Conservation (phyloP, 2,888 invertebrate species). For the Dasypogon diadema region DNA sequence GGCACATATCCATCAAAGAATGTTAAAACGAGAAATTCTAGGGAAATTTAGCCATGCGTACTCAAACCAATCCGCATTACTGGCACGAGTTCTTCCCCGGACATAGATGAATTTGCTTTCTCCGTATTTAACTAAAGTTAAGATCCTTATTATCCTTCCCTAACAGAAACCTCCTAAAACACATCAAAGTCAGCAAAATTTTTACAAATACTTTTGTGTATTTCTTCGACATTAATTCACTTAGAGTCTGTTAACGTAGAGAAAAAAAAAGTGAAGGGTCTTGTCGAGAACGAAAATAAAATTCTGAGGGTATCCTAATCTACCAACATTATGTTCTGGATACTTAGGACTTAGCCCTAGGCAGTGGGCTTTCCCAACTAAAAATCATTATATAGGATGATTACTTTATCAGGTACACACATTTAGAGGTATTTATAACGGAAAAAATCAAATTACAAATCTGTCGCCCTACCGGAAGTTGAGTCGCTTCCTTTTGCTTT, state of each 20-base stretch:
- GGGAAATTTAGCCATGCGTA: too few relatives aligned
- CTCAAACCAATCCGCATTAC: too few relatives aligned
- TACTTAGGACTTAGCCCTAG: conserved; percentile 9
- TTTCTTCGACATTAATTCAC: neutral
- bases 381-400: too few relatives aligned
- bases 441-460: conserved; percentile 43
- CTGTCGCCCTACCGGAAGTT: neutral
- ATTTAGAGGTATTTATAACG: neutral
- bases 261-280: neutral
- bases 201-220: conserved; percentile 1
- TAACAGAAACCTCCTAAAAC: neutral
- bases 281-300: neutral
- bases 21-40: too few relatives aligned
- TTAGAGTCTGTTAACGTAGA: neutral
- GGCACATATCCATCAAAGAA: too few relatives aligned
- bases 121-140: neutral
- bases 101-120: too few relatives aligned
- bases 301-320: conserved; percentile 21
- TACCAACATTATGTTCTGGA: conserved; percentile 28
- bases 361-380: neutral
- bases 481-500: neutral
- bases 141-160: neutral
- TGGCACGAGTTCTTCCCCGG: too few relatives aligned
- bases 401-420: neutral
- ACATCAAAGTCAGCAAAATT: conserved; percentile 16